These are phyloP conservation scores for Zele albiditarsus DNA, from an alignment of 2,888 invertebrate genomes.

Conservation along the genomic window DNA sequence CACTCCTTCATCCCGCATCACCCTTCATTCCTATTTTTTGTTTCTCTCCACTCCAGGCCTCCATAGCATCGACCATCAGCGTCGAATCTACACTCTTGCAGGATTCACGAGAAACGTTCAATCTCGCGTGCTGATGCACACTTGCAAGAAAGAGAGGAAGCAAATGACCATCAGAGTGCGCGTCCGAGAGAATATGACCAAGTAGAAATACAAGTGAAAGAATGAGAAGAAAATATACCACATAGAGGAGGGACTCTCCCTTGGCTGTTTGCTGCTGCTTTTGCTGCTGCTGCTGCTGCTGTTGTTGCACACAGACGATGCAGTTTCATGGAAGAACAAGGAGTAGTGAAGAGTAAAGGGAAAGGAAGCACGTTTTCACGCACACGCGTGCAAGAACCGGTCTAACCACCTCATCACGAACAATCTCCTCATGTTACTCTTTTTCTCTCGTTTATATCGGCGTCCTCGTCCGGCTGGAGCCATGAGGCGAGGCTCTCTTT, in stretches of 20 bases:
- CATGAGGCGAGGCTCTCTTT: slow-evolving; percentile 40
- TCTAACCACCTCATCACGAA: slow-evolving; percentile 73
- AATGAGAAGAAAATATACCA: slow-evolving; percentile 40
- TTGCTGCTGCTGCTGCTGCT: slow-evolving; percentile 8
- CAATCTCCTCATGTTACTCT: slow-evolving; percentile 70
- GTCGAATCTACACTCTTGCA: background rate
- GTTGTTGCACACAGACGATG: slow-evolving; percentile 49
- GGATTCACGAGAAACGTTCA: slow-evolving; percentile 43
- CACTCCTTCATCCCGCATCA: too few relatives aligned
- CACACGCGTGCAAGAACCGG: slow-evolving; percentile 69
- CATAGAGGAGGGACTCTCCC: background rate
- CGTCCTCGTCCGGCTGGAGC: slow-evolving; percentile 41
- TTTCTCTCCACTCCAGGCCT: background rate
- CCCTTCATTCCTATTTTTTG: background rate
- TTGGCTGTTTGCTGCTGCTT: background rate
- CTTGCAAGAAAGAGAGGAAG: slow-evolving; percentile 39
- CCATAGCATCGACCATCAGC: background rate
- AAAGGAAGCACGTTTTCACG: slow-evolving; percentile 50
- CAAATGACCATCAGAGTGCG: slow-evolving; percentile 30
- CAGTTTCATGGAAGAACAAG: slow-evolving; percentile 51
- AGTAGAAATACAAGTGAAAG: slow-evolving; percentile 39
- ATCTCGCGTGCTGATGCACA: slow-evolving; percentile 32
- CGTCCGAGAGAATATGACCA: slow-evolving; percentile 34
- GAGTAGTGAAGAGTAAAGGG: slow-evolving; percentile 19
- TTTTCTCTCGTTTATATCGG: slow-evolving; percentile 49